Conservation (phyloP, 2,113 vertebrate genomes). For the Sapajus apella region DNA sequence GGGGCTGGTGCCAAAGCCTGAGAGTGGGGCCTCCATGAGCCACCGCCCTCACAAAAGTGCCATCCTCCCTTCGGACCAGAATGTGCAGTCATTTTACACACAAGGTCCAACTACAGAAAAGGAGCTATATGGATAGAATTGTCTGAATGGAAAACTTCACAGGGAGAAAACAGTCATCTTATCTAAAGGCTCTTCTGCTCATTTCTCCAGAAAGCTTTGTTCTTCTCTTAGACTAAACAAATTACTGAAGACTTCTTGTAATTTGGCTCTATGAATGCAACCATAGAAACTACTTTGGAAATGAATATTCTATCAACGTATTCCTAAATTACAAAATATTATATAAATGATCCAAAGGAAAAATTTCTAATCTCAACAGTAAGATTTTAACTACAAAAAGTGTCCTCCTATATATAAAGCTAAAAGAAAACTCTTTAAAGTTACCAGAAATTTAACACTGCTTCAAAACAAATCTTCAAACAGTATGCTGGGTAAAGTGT, state of each 20-base stretch:
- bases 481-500: background rate
- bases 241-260: background rate
- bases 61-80: background rate
- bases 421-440: background rate
- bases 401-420: background rate
- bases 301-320: background rate
- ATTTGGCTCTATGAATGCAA: background rate
- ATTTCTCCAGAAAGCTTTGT: background rate
- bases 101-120: background rate
- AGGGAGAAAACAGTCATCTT: background rate
- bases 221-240: background rate
- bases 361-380: background rate
- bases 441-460: background rate
- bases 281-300: background rate
- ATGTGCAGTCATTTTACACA: no score
- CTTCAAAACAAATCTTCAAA: background rate
- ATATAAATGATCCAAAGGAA: background rate
- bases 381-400: background rate
- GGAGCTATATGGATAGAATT: background rate
- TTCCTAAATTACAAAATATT: background rate
- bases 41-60: background rate
- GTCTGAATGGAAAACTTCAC: no score
- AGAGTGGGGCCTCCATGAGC: fast-evolving
- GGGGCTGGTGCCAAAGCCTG: background rate
- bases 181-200: background rate